Percentiles rank a stretch among this genome's conserved stretches.
phyloP scores from a whole-genome alignment of 2,797 vertebrate species.

The Takifugu ocellatus region DNA sequence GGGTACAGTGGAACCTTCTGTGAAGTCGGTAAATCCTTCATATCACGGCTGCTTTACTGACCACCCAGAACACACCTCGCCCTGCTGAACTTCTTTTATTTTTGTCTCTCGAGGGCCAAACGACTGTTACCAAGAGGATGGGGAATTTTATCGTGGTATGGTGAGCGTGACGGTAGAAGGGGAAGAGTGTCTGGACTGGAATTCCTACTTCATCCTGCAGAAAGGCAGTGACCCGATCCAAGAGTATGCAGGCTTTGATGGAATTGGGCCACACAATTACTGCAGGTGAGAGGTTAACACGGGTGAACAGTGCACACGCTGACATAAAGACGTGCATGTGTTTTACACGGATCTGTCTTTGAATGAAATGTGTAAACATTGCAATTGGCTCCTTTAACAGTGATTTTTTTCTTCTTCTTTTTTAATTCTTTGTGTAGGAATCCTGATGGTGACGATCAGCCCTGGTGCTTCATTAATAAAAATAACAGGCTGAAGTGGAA shows the following conservation, averaged over 20 bases:
- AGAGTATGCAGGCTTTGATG: constrained; percentile 34
- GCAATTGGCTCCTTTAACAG: background rate
- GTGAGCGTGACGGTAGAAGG: constrained; percentile 49
- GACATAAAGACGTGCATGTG: background rate
- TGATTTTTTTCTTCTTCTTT: background rate
- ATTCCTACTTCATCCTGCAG: constrained; percentile 50
- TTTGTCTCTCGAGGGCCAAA: constrained; percentile 33
- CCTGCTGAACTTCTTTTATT: background rate
- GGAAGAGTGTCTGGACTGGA: constrained; percentile 66
- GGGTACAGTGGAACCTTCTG: constrained; percentile 61
- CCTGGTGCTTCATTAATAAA: constrained; percentile 66
- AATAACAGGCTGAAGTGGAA: constrained; percentile 55
- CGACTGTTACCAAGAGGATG: constrained; percentile 62
- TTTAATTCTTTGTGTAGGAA: constrained; percentile 45
- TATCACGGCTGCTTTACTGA: background rate
- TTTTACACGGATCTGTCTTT: background rate
- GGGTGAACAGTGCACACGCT: background rate
- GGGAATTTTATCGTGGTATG: constrained; percentile 56
- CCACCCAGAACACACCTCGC: background rate
- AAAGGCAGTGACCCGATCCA: constrained; percentile 29
- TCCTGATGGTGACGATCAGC: constrained; percentile 66
- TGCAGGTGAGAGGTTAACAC: constrained; percentile 56
- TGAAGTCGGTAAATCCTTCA: constrained; percentile 56
- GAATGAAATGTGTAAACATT: too few species aligned
- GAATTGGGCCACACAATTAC: constrained; percentile 60